Evolutionary conservation across 2,797 vertebrate species (phyloP), one percentile per base, ranked within the genome.

Genomic region (Falco rusticolus): DNA sequence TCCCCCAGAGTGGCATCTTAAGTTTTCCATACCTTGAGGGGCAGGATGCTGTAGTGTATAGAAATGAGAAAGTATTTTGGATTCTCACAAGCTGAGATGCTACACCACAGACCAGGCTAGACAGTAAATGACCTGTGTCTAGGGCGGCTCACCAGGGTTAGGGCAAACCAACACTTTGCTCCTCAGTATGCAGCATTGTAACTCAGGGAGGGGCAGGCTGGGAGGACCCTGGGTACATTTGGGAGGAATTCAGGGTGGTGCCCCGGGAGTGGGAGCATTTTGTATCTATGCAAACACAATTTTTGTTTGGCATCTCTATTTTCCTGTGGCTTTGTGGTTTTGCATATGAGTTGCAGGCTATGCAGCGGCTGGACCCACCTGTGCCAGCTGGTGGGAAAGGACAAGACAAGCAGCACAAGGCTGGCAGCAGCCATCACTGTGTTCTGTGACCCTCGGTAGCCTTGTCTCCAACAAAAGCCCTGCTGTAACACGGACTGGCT

Each of bases 131-230:
- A 53, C 31, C n/a, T 37, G 39, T 2, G 1, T 43, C 33, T 59
- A 56, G 13, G 14, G 8, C 0, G 7, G 45, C 53, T 79, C 37
- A 29, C 45, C 29, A 43, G 21, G 43, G 51, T 59, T 47, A 39
- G 5, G n/a, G 16, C 60, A 82, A 87, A 57, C 4, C 10, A 45
- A 1, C 24, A 43, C 17, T 75, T 51, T 78, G 3, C 33, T 78
- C 37, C 48, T 84, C 45, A 33, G 34, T 0, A 0, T 33, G 9
- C 11, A 33, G n/a, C 51, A 10, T 1, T 37, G 48, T 64, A 75
- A 45, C 45, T 43, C 60, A 34, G 47, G 31, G 31, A 79, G 20
- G 29, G 7, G 13, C 39, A 50, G 21, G 5, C 83, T 50, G 18
- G n/a, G 26, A 85, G 22, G 34, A 51, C 29, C 2, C 26, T 21